A percentile compares a stretch with the other conserved stretches of the same genome.
phyloP scores from a whole-genome alignment of 2,888 invertebrate genomes.

The Trissolcus japonicus region DNA sequence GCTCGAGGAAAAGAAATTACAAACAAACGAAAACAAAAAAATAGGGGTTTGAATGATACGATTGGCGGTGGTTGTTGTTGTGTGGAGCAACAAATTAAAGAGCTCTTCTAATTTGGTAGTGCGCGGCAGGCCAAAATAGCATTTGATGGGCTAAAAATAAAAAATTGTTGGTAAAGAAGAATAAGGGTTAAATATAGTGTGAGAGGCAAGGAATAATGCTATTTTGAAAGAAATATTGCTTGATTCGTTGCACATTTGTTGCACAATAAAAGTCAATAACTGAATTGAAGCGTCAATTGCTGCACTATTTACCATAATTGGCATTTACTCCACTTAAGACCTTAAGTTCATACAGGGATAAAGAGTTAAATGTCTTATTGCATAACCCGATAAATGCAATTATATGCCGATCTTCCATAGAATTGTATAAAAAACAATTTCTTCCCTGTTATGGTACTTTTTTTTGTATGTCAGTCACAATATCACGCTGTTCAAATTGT shows the following conservation, averaged over 20 bases:
- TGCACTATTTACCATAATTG: constrained; percentile 58
- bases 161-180: constrained; percentile 38
- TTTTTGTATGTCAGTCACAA: too few species aligned
- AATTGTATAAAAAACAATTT: constrained; percentile 8
- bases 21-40: too few species aligned
- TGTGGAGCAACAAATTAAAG: constrained; percentile 24
- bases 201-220: constrained; percentile 9
- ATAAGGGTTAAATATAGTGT: constrained; percentile 34
- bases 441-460: too few species aligned
- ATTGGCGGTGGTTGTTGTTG: not conserved
- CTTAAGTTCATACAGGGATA: constrained; percentile 53
- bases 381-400: constrained; percentile 50
- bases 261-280: constrained; percentile 54
- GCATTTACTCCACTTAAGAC: constrained; percentile 57
- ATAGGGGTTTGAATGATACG: too few species aligned
- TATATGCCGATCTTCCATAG: constrained; percentile 21
- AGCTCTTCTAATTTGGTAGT: constrained; percentile 34
- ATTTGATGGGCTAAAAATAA: constrained; percentile 28
- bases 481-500: too few species aligned
- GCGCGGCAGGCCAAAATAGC: constrained; percentile 27
- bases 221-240: constrained; percentile 49
- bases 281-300: constrained; percentile 58
- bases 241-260: constrained; percentile 32
- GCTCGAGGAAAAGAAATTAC: too few species aligned
- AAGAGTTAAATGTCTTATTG: constrained; percentile 54